Conservation (phyloP, 2,888 invertebrate genomes). For the Agrochola circellaris region DNA sequence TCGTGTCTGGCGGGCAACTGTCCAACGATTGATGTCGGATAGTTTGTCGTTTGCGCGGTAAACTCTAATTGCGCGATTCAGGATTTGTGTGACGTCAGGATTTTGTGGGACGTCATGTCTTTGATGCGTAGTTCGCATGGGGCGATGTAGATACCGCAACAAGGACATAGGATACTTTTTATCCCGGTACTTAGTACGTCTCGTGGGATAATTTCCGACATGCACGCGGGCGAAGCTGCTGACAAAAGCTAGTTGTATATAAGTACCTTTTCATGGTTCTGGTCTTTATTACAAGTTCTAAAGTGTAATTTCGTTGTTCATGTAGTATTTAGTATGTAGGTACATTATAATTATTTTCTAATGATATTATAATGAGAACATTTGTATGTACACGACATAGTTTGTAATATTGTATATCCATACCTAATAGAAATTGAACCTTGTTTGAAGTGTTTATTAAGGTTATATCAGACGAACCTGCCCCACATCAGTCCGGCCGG, state of each 20-base stretch:
- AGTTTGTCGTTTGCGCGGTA: no score
- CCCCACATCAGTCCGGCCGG: not conserved
- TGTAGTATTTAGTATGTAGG: not conserved
- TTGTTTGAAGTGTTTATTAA: constrained; percentile 2
- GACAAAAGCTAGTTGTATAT: not conserved
- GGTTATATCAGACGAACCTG: not conserved
- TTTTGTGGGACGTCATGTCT: no score
- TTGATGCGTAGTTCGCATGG: no score
- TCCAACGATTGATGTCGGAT: no score
- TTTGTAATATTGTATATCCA: not conserved
- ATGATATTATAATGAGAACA: constrained; percentile 56
- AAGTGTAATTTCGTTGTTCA: constrained; percentile 24
- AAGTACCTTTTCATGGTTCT: not conserved
- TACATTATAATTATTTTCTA: constrained; percentile 47
- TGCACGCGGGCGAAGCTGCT: no score
- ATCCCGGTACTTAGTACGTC: no score
- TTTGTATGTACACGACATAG: not conserved
- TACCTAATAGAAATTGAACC: not conserved
- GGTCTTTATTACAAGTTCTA: not conserved
- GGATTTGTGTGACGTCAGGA: no score
- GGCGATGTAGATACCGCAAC: no score
- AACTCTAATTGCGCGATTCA: no score
- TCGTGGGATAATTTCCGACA: no score
- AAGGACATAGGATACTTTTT: no score
- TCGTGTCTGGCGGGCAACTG: no score